Evolutionary conservation across 2,888 invertebrate species (phyloP), one percentile per base, ranked within the genome.

Genomic region (Cetonia aurata): DNA sequence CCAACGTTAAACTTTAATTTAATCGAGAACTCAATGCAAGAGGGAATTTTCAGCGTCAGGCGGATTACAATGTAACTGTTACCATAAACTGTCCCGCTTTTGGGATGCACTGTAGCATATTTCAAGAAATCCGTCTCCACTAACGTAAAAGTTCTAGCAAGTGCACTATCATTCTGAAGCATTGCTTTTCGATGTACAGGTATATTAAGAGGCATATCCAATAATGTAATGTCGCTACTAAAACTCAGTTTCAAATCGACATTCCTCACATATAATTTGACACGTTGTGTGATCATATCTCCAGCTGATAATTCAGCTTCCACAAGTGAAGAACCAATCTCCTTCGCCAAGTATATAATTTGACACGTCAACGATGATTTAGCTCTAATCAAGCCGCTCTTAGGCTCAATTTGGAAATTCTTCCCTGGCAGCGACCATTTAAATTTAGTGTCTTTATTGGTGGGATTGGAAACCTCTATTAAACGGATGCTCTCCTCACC

Each of bases 141-240:
- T 15, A 48, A 6, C 4, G 13, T 41, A 10, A 13, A 37, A n/a
- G 9, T 37, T 0, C 15, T n/a, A 10, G 37, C 10, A 9, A 15
- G 37, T 6, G 37, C 1, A 10, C 37, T 41, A 9, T 56, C 37
- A 13, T 56, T 56, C 13, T 13, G 10, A 8, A 56, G 15, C 0
- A 8, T 13, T 8, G 15, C 17, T 3, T 6, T 41, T 10, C 13
- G 4, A 1, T 13, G 3, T 9, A 41, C 41, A 6, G 50, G 33
- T 9, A 52, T 41, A 17, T 65, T 65, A 6, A 65, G 33, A 15
- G 65, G 65, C 17, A 65, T 33, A 17, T 65, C 33, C 6, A n/a
- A 3, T 9, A 65, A 65, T 15, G 6, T 33, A 3, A 65, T 19
- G 6, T 65, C 33, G 13, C 50, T 1, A 9, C 37, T 50, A 8